These are phyloP conservation scores for Drosophila pegasa DNA, from an alignment of 2,888 invertebrate species.

Conservation along the genomic window DNA sequence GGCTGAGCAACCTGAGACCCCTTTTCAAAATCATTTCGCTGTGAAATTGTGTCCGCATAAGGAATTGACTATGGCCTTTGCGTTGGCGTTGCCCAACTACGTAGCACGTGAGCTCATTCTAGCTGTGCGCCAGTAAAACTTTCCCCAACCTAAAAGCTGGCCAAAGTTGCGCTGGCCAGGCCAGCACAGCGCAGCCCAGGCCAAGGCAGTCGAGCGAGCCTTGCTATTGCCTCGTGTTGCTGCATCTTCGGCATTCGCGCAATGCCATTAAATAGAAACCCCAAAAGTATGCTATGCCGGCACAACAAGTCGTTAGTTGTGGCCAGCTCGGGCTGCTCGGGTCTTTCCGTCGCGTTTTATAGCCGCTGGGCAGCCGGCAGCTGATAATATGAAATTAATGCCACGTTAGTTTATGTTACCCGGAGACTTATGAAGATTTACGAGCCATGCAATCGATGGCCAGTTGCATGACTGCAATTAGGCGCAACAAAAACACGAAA, in stretches of 20 bases:
- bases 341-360: slow-evolving; percentile 52
- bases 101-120: slow-evolving; percentile 69
- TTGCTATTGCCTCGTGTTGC: slow-evolving; percentile 27
- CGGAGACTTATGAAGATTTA: slow-evolving; percentile 65
- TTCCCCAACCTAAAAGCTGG: slow-evolving; percentile 33
- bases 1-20: slow-evolving; percentile 35
- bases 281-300: slow-evolving; percentile 59
- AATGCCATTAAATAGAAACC: slow-evolving; percentile 67
- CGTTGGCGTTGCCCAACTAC: slow-evolving; percentile 18
- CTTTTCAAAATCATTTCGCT: slow-evolving; percentile 74
- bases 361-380: slow-evolving; percentile 42
- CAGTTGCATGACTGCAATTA: slow-evolving; percentile 73
- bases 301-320: slow-evolving; percentile 61
- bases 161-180: slow-evolving; percentile 16
- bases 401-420: slow-evolving; percentile 42
- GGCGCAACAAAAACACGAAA: slow-evolving; percentile 43
- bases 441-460: slow-evolving; percentile 73
- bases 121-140: slow-evolving; percentile 69
- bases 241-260: slow-evolving; percentile 38
- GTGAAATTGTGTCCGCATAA: slow-evolving; percentile 74
- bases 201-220: slow-evolving; percentile 33
- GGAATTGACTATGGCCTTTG: slow-evolving; percentile 16
- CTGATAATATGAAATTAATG: slow-evolving; percentile 79
- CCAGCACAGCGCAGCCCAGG: slow-evolving; percentile 13
- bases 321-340: slow-evolving; percentile 28